phyloP scores from a whole-genome alignment of 2,797 vertebrate species.

The Clamator glandarius region DNA sequence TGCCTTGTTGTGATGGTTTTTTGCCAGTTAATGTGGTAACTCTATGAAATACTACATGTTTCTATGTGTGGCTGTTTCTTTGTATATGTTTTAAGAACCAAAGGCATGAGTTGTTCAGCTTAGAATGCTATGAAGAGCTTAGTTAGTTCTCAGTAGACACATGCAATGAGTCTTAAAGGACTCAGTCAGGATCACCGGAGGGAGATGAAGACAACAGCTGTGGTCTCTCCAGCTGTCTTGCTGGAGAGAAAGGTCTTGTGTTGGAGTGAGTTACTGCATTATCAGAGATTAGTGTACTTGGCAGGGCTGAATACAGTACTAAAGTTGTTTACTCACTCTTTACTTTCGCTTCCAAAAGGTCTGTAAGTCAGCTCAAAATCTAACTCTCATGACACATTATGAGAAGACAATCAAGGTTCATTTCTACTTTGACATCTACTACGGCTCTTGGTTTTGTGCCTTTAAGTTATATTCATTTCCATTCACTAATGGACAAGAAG shows the following conservation, averaged over 20 bases:
- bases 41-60: neutral
- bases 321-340: neutral
- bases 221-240: neutral
- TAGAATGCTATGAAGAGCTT: neutral
- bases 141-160: neutral
- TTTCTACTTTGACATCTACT: neutral
- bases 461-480: neutral
- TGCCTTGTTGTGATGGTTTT: accelerated
- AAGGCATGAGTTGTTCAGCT: neutral
- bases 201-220: neutral
- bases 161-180: neutral
- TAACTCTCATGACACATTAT: neutral
- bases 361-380: neutral
- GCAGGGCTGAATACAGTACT: neutral
- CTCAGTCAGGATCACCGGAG: neutral
- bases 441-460: neutral
- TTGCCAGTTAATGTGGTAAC: neutral
- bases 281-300: neutral
- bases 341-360: neutral
- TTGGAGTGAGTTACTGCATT: neutral
- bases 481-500: neutral
- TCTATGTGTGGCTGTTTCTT: neutral
- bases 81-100: neutral
- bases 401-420: neutral
- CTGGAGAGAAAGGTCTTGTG: neutral